Conservation (phyloP, 23 tunicate genomes). For the Phallusia fumigata region DNA sequence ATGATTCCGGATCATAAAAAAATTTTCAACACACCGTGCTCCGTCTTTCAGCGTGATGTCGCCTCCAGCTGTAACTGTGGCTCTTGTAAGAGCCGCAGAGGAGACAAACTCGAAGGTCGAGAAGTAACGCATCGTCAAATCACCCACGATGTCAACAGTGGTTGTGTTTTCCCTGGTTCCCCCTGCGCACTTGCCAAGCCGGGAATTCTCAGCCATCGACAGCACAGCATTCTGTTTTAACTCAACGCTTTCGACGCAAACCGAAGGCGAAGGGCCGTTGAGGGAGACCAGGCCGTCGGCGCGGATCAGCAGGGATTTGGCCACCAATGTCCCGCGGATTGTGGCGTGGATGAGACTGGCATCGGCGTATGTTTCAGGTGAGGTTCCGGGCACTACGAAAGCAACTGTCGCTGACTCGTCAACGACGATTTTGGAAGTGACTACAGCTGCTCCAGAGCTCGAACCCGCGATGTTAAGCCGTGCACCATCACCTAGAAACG, state of each 20-base stretch:
- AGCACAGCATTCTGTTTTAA: neutral
- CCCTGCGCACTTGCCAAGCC: slow-evolving; percentile 12
- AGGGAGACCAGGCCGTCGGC: slow-evolving; percentile 10
- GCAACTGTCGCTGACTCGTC: neutral
- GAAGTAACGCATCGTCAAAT: slow-evolving; percentile 12
- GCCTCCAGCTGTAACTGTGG: neutral
- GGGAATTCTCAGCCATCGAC: slow-evolving; percentile 5
- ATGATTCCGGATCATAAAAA: too few species aligned
- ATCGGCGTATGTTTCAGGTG: slow-evolving; percentile 1
- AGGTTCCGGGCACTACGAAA: neutral
- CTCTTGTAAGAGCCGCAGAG: neutral
- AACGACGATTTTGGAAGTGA: neutral
- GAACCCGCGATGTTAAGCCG: neutral
- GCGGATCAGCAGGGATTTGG: slow-evolving; percentile 13
- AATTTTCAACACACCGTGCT: slow-evolving; percentile 1
- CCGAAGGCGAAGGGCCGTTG: neutral
- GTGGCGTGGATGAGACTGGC: slow-evolving; percentile 3
- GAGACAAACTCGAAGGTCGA: slow-evolving; percentile 12
- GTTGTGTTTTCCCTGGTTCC: neutral
- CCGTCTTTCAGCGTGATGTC: slow-evolving; percentile 19
- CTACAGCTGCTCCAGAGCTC: neutral
- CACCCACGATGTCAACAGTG: neutral
- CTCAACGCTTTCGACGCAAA: slow-evolving; percentile 14
- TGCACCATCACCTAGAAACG: neutral
- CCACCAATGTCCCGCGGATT: slow-evolving; percentile 1